Evolutionary conservation across 2,888 invertebrate genomes (phyloP), one percentile per base, ranked within the genome.

Genomic region (Argyresthia albistria): DNA sequence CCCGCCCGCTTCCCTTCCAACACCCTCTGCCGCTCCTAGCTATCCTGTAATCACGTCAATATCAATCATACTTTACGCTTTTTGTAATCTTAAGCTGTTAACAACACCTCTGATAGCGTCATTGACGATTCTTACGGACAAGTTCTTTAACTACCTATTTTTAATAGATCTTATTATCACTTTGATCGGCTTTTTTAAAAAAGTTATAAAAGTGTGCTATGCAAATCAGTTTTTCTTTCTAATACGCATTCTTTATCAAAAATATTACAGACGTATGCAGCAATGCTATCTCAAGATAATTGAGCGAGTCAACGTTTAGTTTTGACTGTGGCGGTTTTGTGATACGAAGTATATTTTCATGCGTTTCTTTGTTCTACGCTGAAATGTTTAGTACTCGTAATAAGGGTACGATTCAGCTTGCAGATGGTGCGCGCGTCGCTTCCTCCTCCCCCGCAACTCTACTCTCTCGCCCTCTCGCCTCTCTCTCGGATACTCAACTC

Each of bases 391-490:
- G 36, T 25, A 25, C 47, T 36, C 35, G 47, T 35, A 47, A 35
- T 25, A 35, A n/a, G 35, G 35, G 47, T 35, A 14, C 45, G 47
- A 35, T 47, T 35, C 25, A 4, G 47, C 35, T 12, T 47, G 52
- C 49, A 49, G 52, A 48, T 49, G 64, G 56, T 77, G 77, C 73
- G 75, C 75, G 74, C 73, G 73, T 73, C 56, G 63, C 57, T 64
- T 57, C 64, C 59, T 57, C 53, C 52, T 58, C 25, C 25, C 25
- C 25, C 25, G 25, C 25, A 6, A 25, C 25, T 25, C 3, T 25
- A 25, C 25, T 56, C 58, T 59, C 57, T 54, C 58, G 43, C 61
- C 58, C 59, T 63, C 62, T 54, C 54, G 58, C 60, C 60, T 57
- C 58, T 58, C 55, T 58, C 59, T 59, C 59, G 6, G 25, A 25